Percentiles rank a stretch among this genome's conserved stretches.
Conservation (phyloP, 2,888 invertebrate genomes). For the Calliphora vomitoria region DNA sequence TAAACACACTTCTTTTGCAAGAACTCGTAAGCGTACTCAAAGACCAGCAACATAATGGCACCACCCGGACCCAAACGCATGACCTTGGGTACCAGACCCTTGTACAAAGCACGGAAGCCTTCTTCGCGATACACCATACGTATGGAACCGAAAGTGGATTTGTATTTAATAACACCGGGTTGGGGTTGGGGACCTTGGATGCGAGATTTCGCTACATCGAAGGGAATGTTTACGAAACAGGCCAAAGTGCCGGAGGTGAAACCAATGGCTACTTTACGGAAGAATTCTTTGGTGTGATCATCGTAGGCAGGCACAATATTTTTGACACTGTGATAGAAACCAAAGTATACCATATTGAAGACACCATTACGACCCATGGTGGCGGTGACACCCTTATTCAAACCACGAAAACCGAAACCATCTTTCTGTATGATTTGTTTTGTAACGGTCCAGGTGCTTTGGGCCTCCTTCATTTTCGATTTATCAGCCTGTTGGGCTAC, state of each 20-base stretch:
- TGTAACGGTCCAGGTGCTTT: conserved; percentile 92
- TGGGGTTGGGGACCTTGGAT: conserved; percentile 96
- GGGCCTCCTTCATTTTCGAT: conserved; percentile 86
- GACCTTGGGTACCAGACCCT: conserved; percentile 96
- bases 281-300: conserved; percentile 89
- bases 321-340: conserved; percentile 97
- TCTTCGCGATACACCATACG: conserved; percentile 92
- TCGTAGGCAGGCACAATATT: conserved; percentile 88
- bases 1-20: conserved; percentile 85
- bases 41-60: conserved; percentile 97
- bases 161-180: conserved; percentile 90
- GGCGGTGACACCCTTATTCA: conserved; percentile 95
- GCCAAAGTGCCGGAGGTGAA: conserved; percentile 94
- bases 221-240: conserved; percentile 96
- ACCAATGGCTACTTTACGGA: conserved; percentile 92
- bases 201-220: conserved; percentile 97
- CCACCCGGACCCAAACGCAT: conserved; percentile 96
- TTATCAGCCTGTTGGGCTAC: conserved; percentile 93
- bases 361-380: conserved; percentile 95
- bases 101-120: conserved; percentile 95
- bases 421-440: conserved; percentile 90
- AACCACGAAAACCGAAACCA: conserved; percentile 92
- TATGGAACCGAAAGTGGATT: conserved; percentile 90
- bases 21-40: conserved; percentile 93
- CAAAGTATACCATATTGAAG: conserved; percentile 97